Conservation (phyloP, 1,140 invertebrate species). For the Eupeodes corollae region DNA sequence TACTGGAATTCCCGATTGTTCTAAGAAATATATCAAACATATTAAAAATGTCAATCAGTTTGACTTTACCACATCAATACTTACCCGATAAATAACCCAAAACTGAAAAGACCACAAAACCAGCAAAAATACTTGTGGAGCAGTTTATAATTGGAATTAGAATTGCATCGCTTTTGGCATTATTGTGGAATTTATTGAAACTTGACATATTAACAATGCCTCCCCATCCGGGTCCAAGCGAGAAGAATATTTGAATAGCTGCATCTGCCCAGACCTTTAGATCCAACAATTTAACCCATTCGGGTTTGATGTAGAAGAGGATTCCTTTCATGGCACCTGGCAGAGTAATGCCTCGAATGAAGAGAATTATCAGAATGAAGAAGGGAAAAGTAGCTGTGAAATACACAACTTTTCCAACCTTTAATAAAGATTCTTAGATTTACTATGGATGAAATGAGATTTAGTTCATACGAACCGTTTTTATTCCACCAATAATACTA, state of each 20-base stretch:
- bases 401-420: conserved; percentile 58
- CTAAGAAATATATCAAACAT: conserved; percentile 14
- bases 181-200: conserved; percentile 80
- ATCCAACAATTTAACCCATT: conserved; percentile 61
- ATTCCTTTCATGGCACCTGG: conserved; percentile 67
- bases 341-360: conserved; percentile 63
- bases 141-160: conserved; percentile 67
- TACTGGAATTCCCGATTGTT: conserved; percentile 69
- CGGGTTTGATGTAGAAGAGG: conserved; percentile 68
- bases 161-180: conserved; percentile 56
- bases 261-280: conserved; percentile 83
- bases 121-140: conserved; percentile 82
- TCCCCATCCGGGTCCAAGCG: conserved; percentile 84
- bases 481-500: conserved; percentile 70
- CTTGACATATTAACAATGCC: conserved; percentile 84
- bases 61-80: background rate
- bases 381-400: conserved; percentile 81
- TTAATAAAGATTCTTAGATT: background rate
- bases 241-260: conserved; percentile 84
- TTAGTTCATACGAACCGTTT: conserved; percentile 50
- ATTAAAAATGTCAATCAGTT: background rate
- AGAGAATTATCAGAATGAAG: conserved; percentile 58
- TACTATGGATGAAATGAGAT: no score
- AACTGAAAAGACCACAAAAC: conserved; percentile 89
- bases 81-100: conserved; percentile 75